A percentile compares a stretch with the other conserved stretches of the same genome.
These are phyloP conservation scores for Kryptolebias ocellatus DNA, from an alignment of 2,797 vertebrate genomes.

Conservation along the genomic window DNA sequence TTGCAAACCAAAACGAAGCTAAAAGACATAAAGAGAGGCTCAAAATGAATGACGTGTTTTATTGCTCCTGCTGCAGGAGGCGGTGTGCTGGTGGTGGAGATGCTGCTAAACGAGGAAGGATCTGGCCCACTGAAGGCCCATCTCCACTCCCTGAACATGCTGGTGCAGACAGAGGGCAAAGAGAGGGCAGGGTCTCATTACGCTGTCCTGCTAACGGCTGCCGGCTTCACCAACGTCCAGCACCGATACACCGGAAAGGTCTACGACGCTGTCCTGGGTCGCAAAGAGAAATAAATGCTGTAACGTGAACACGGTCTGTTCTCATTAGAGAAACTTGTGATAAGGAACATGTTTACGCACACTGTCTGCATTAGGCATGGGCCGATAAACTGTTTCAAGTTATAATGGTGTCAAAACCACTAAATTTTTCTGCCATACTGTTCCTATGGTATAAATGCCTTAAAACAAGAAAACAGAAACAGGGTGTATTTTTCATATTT, in stretches of 20 bases:
- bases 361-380: too few relatives aligned
- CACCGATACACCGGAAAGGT: conserved; percentile 83
- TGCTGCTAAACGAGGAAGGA: conserved; percentile 76
- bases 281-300: conserved; percentile 63
- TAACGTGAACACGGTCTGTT: background rate
- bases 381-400: too few relatives aligned
- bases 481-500: too few relatives aligned
- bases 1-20: too few relatives aligned
- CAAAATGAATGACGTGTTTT: background rate
- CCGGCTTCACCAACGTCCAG: conserved; percentile 79
- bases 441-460: too few relatives aligned
- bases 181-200: conserved; percentile 84
- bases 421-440: too few relatives aligned
- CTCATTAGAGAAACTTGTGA: too few relatives aligned
- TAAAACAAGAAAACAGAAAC: too few relatives aligned
- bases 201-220: conserved; percentile 75
- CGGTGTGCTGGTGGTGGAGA: conserved; percentile 79
- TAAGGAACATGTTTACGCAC: too few relatives aligned
- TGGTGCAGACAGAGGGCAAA: conserved; percentile 89
- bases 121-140: conserved; percentile 84
- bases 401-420: too few relatives aligned
- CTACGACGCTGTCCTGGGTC: conserved; percentile 86
- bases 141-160: conserved; percentile 89
- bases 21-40: background rate
- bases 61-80: conserved; percentile 61